Evolutionary conservation across 2,888 invertebrate species (phyloP).

Genomic region (Sminthurinus aureus): DNA sequence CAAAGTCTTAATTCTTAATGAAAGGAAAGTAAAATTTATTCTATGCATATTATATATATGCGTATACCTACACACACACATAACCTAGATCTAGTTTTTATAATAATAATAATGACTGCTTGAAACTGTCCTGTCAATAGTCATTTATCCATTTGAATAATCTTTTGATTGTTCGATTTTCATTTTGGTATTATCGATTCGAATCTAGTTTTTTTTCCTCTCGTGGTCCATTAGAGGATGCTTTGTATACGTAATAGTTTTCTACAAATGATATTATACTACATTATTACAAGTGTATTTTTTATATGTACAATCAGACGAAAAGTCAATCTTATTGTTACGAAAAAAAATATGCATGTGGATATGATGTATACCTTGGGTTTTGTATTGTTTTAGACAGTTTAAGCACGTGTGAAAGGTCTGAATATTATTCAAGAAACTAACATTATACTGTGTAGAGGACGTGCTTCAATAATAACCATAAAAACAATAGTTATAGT

Average conservation of each 20-base stretch:
- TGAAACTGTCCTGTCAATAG: neutral
- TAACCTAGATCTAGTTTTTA: conserved; percentile 38
- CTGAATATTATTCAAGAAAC: no score
- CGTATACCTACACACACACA: no score
- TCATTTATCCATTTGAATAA: neutral
- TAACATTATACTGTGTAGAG: no score
- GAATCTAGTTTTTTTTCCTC: neutral
- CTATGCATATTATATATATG: neutral
- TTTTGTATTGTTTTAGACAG: no score
- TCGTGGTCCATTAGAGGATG: neutral
- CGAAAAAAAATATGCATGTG: no score
- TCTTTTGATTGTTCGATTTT: neutral
- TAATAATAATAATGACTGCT: conserved; percentile 1
- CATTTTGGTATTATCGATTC: neutral
- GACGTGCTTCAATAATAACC: neutral
- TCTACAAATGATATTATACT: neutral
- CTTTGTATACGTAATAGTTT: neutral
- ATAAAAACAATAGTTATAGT: neutral
- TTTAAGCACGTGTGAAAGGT: conserved; percentile 29
- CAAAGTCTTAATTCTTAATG: neutral
- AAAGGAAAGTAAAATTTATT: conserved; percentile 31
- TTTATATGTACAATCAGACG: neutral
- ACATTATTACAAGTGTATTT: neutral
- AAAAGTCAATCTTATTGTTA: neutral
- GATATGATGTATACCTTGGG: neutral